Evolutionary conservation across 2,888 invertebrate genomes (phyloP).

Genomic region (Epiblema foenella): DNA sequence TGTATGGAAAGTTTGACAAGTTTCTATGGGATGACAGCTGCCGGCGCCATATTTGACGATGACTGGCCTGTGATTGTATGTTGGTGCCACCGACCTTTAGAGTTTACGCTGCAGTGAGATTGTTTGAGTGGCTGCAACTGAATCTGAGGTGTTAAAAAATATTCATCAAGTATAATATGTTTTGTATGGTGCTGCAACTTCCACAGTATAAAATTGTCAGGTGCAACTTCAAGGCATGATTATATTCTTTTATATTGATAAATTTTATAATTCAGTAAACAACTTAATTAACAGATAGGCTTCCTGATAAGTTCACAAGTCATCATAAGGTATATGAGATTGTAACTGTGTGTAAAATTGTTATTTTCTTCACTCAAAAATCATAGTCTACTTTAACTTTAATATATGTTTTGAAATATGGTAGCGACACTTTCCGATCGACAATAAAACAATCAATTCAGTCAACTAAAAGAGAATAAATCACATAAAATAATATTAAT

Average conservation of each 20-base stretch:
- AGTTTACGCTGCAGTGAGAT: too few relatives aligned
- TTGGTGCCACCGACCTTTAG: too few relatives aligned
- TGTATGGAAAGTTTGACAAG: too few relatives aligned
- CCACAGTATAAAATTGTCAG: not conserved
- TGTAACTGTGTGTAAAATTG: conserved; percentile 4
- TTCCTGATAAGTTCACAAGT: conserved; percentile 29
- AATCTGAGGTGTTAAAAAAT: too few relatives aligned
- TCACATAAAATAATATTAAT: too few relatives aligned
- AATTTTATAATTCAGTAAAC: conserved; percentile 22
- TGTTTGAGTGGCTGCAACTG: too few relatives aligned
- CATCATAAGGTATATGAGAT: conserved; percentile 22
- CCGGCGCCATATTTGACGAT: too few relatives aligned
- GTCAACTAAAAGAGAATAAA: not conserved
- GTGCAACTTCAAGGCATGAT: not conserved
- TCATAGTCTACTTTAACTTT: not conserved
- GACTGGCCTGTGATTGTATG: too few relatives aligned
- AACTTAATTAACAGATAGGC: conserved; percentile 39
- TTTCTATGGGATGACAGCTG: too few relatives aligned
- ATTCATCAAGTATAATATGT: too few relatives aligned
- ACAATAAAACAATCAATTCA: not conserved
- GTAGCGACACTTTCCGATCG: not conserved
- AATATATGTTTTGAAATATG: not conserved
- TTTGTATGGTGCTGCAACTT: too few relatives aligned
- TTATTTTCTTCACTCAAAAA: not conserved
- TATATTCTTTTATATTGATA: not conserved